phyloP scores from a whole-genome alignment of 2,888 invertebrate species.

The Rotaria macrura region DNA sequence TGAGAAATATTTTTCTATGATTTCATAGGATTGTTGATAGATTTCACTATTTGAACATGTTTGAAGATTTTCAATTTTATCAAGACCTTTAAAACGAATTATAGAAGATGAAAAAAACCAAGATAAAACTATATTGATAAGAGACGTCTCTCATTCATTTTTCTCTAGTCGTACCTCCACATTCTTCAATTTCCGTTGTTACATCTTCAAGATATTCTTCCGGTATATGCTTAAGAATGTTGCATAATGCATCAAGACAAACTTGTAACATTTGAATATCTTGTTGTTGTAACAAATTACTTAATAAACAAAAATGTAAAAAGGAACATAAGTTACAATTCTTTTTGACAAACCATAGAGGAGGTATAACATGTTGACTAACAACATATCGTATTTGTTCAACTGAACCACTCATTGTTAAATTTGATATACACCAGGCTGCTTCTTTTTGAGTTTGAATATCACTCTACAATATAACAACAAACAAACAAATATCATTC shows the following conservation, averaged over 20 bases:
- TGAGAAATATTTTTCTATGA: constrained; percentile 31
- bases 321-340: not conserved
- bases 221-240: constrained; percentile 68
- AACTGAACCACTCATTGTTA: constrained; percentile 88
- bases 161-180: constrained; percentile 57
- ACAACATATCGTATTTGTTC: constrained; percentile 74
- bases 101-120: not conserved
- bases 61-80: constrained; percentile 90
- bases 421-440: constrained; percentile 97
- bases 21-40: constrained; percentile 25
- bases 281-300: constrained; percentile 76
- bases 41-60: constrained; percentile 96
- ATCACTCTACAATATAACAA: constrained; percentile 61
- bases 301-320: not conserved
- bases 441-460: constrained; percentile 99
- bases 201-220: constrained; percentile 52
- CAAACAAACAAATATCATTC: not conserved
- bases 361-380: constrained; percentile 78
- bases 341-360: constrained; percentile 65
- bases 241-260: constrained; percentile 74
- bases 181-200: constrained; percentile 86
- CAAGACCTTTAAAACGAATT: constrained; percentile 55
- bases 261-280: constrained; percentile 67
- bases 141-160: too few species aligned
- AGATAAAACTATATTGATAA: not conserved